Conservation (phyloP, 1,140 invertebrate genomes). For the Eubasilissa regina region DNA sequence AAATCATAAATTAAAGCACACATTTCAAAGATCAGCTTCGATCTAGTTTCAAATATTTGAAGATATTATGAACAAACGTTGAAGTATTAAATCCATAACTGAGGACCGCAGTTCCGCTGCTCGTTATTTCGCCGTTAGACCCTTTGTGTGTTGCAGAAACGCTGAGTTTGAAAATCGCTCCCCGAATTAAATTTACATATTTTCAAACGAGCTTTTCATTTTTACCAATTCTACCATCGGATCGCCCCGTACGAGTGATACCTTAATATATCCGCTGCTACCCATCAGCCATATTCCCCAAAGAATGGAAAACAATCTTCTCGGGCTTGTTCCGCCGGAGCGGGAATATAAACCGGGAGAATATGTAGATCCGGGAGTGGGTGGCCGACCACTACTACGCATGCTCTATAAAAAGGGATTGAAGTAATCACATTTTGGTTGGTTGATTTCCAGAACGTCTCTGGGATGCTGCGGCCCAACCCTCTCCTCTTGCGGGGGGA, state of each 20-base stretch:
- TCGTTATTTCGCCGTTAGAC: background rate
- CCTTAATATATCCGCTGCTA: conserved; percentile 28
- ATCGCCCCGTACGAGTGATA: conserved; percentile 24
- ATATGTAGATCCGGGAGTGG: conserved; percentile 49
- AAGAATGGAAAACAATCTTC: conserved; percentile 58
- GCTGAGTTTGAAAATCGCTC: conserved; percentile 39
- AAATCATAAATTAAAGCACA: too few species aligned
- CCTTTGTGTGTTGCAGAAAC: conserved; percentile 23
- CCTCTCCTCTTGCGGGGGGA: background rate
- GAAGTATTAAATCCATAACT: too few species aligned
- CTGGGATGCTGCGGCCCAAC: conserved; percentile 14
- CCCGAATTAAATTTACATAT: conserved; percentile 45
- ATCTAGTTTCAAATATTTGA: too few species aligned
- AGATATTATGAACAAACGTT: too few species aligned
- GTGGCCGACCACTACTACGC: conserved; percentile 39
- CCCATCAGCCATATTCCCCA: conserved; percentile 54
- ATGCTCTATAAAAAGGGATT: conserved; percentile 60
- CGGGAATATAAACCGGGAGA: conserved; percentile 46
- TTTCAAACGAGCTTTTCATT: conserved; percentile 43
- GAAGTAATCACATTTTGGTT: conserved; percentile 61
- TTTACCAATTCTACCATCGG: conserved; percentile 28
- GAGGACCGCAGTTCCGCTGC: background rate
- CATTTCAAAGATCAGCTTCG: too few species aligned
- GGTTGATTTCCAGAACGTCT: conserved; percentile 58
- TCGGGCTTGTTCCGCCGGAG: conserved; percentile 50